Evolutionary conservation across 2,888 invertebrate species (phyloP).

Genomic region (Eilema griseolum): DNA sequence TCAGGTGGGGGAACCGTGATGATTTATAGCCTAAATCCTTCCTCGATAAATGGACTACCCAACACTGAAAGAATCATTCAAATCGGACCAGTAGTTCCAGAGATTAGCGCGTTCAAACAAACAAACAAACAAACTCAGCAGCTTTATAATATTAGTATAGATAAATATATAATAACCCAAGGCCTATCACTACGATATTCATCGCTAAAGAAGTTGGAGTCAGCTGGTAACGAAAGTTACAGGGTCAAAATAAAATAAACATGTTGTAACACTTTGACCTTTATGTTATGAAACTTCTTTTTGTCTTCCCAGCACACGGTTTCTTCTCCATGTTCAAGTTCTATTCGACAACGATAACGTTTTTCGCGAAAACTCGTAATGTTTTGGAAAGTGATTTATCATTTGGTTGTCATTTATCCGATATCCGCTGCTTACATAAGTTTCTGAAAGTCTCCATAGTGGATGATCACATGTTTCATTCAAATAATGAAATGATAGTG

Average conservation of each 20-base stretch:
- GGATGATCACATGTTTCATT: conserved; percentile 98
- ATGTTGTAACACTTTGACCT: conserved; percentile 90
- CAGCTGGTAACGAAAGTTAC: conserved; percentile 96
- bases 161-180: no score
- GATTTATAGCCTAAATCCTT: no score
- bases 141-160: no score
- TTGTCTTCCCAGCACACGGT: conserved; percentile 91
- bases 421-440: conserved; percentile 85
- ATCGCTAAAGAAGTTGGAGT: conserved; percentile 97
- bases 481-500: conserved; percentile 62
- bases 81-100: no score
- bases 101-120: no score
- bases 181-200: no score
- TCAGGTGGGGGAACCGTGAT: no score
- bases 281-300: conserved; percentile 68
- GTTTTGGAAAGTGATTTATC: conserved; percentile 98
- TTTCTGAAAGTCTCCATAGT: conserved; percentile 94
- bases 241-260: conserved; percentile 96
- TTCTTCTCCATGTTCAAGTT: conserved; percentile 96
- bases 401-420: conserved; percentile 93
- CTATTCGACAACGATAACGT: conserved; percentile 96
- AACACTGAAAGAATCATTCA: no score
- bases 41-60: no score
- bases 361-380: conserved; percentile 97
- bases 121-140: no score